These are phyloP conservation scores for Chironomus riparius DNA, from an alignment of 2,888 invertebrate species.

Conservation along the genomic window DNA sequence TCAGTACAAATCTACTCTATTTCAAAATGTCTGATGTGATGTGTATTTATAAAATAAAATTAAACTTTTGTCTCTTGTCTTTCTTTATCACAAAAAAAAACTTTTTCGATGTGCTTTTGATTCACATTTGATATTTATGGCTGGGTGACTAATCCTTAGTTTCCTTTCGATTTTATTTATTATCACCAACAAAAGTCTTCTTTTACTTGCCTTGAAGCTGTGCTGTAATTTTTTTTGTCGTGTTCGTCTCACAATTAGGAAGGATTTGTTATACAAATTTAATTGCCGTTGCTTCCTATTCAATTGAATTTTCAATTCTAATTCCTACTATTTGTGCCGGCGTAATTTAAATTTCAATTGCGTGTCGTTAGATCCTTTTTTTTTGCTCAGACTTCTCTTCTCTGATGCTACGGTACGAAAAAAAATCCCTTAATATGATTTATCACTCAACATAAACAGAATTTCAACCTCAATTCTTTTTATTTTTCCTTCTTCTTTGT, in stretches of 20 bases:
- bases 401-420: neutral
- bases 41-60: too few species aligned
- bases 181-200: neutral
- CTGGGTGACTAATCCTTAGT: neutral
- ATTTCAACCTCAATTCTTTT: conserved; percentile 1
- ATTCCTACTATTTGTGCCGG: neutral
- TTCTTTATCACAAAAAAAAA: conserved; percentile 14
- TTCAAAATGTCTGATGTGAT: neutral
- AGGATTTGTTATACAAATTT: conserved; percentile 26
- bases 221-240: neutral
- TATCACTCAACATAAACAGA: conserved; percentile 13
- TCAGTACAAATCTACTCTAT: neutral
- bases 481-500: conserved; percentile 5
- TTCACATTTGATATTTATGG: conserved; percentile 19
- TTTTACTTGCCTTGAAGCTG: neutral
- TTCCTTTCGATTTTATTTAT: neutral
- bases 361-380: neutral
- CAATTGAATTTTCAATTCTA: too few species aligned
- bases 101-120: conserved; percentile 17
- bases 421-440: conserved; percentile 20
- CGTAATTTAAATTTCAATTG: conserved; percentile 24
- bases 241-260: conserved; percentile 27
- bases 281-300: conserved; percentile 16
- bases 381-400: neutral
- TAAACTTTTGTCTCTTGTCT: neutral